A percentile compares a stretch with the other conserved stretches of the same genome.
These are phyloP conservation scores for Anodontia alba DNA, from an alignment of 2,888 invertebrate genomes.

Conservation along the genomic window DNA sequence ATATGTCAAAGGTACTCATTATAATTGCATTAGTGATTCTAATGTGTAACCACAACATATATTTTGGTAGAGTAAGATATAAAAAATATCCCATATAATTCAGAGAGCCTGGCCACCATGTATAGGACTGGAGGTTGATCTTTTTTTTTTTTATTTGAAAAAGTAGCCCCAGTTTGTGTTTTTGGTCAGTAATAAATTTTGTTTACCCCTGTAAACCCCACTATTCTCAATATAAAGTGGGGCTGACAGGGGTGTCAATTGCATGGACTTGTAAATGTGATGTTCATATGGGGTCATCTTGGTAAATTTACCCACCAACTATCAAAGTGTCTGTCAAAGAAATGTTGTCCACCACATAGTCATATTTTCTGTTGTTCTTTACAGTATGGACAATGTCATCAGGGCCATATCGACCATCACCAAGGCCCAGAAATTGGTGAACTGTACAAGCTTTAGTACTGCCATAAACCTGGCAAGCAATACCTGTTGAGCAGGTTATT, in stretches of 20 bases:
- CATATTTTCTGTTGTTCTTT: conserved; percentile 23
- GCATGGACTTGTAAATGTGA: not conserved
- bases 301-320: conserved; percentile 14
- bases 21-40: not conserved
- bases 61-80: not conserved
- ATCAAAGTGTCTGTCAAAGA: conserved; percentile 25
- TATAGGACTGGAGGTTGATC: not conserved
- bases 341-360: conserved; percentile 21
- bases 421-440: conserved; percentile 43
- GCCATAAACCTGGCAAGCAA: conserved; percentile 39
- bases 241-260: not conserved
- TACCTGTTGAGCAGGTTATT: conserved; percentile 50
- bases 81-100: not conserved
- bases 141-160: not conserved
- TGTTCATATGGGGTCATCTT: conserved; percentile 1
- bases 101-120: not conserved
- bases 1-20: not conserved
- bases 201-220: no score
- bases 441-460: conserved; percentile 26
- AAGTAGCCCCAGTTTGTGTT: not conserved
- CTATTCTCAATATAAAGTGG: not conserved
- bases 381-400: conserved; percentile 33
- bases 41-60: not conserved
- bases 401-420: conserved; percentile 40
- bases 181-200: not conserved